Evolutionary conservation across 2,888 invertebrate species (phyloP).

Genomic region (Zaprionus lineosus): DNA sequence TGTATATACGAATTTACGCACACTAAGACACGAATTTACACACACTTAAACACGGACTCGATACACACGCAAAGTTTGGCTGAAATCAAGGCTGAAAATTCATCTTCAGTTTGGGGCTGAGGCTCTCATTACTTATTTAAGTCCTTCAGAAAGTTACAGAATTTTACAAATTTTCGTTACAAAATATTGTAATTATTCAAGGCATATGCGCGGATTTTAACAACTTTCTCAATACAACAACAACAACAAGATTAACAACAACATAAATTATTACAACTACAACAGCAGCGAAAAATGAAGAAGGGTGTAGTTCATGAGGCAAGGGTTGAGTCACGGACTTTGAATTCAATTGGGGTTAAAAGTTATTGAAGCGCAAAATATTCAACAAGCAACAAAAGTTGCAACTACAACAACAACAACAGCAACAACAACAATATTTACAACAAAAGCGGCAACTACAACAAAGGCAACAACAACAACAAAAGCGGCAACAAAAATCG

Average conservation of each 20-base stretch:
- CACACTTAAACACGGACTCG: too few species aligned
- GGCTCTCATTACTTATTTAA: constrained; percentile 65
- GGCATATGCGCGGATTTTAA: constrained; percentile 68
- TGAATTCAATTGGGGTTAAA: constrained; percentile 66
- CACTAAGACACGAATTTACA: too few species aligned
- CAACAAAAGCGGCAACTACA: too few species aligned
- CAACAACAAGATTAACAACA: constrained; percentile 2
- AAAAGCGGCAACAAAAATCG: constrained; percentile 16
- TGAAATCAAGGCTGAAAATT: constrained; percentile 51
- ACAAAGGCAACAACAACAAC: constrained; percentile 10
- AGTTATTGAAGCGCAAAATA: constrained; percentile 55
- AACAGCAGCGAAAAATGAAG: neutral
- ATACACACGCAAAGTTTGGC: neutral
- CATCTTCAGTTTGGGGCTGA: constrained; percentile 20
- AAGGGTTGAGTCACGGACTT: constrained; percentile 5
- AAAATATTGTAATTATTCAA: constrained; percentile 59
- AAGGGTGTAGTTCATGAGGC: constrained; percentile 33
- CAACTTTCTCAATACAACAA: constrained; percentile 44
- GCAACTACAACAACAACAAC: too few species aligned
- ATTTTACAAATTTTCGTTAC: constrained; percentile 29
- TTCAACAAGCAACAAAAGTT: constrained; percentile 44
- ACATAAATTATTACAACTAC: neutral
- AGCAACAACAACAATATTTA: too few species aligned
- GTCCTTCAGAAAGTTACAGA: constrained; percentile 64
- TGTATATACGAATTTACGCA: too few species aligned